A percentile compares a stretch with the other conserved stretches of the same genome.
These are phyloP conservation scores for Macroteleia sp. DNA, from an alignment of 2,888 invertebrate species.

Conservation along the genomic window DNA sequence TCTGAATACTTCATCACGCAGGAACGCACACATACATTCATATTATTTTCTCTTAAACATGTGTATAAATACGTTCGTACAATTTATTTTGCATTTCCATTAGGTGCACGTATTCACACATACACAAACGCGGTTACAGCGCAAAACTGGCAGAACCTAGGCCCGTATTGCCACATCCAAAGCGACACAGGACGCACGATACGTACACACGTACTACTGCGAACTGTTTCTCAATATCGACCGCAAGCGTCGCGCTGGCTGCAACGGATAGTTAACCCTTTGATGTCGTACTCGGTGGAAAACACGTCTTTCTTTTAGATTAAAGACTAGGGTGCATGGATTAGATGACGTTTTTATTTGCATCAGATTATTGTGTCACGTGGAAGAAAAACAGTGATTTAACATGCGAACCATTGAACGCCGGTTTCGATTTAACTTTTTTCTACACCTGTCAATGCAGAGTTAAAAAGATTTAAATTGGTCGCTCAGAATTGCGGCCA, in stretches of 20 bases:
- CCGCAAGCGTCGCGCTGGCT: conserved; percentile 31
- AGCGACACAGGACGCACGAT: conserved; percentile 19
- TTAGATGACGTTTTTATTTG: conserved; percentile 36
- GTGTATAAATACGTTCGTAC: too few species aligned
- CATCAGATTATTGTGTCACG: conserved; percentile 9
- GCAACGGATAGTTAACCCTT: conserved; percentile 41
- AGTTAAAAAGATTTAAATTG: background rate
- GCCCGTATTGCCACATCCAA: too few species aligned
- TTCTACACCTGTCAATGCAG: background rate
- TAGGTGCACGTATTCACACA: too few species aligned
- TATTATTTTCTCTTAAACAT: too few species aligned
- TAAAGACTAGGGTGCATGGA: conserved; percentile 21
- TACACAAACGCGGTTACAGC: too few species aligned
- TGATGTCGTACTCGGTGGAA: conserved; percentile 30
- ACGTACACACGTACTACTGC: conserved; percentile 24
- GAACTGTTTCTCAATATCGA: conserved; percentile 57
- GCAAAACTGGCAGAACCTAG: too few species aligned
- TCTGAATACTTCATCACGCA: too few species aligned
- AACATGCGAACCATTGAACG: background rate
- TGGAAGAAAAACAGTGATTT: conserved; percentile 9
- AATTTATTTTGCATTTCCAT: too few species aligned
- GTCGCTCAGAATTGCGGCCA: background rate
- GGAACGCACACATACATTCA: too few species aligned
- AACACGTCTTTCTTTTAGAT: conserved; percentile 32
- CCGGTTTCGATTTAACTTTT: conserved; percentile 6